These are phyloP conservation scores for Morinoia aosen DNA, from an alignment of 2,888 invertebrate genomes.

Conservation along the genomic window DNA sequence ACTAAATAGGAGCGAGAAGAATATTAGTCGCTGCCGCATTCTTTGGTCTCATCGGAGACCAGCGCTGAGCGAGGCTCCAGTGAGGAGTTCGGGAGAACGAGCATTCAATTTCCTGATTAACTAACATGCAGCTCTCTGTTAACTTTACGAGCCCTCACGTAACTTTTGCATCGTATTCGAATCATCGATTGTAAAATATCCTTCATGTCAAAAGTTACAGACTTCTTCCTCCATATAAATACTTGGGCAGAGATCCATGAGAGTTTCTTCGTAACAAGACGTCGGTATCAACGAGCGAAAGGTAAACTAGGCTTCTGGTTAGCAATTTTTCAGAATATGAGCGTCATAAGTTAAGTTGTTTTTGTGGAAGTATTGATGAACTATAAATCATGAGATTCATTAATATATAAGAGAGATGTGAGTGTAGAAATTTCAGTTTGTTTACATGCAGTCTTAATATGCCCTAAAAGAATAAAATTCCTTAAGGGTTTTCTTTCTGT, in stretches of 20 bases:
- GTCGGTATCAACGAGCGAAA: too few relatives aligned
- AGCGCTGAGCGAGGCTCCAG: neutral
- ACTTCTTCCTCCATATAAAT: neutral
- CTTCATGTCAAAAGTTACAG: neutral
- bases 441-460: neutral
- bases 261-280: too few relatives aligned
- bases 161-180: neutral
- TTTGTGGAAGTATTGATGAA: neutral
- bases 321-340: neutral
- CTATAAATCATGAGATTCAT: neutral
- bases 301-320: neutral
- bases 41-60: neutral
- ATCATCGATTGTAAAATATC: neutral
- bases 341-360: neutral
- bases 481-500: too few relatives aligned
- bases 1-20: constrained; percentile 9
- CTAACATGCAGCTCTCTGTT: neutral
- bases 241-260: too few relatives aligned
- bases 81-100: neutral
- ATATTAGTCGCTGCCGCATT: neutral
- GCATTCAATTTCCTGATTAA: neutral
- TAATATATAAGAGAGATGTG: neutral
- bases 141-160: neutral
- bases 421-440: neutral
- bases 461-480: neutral